A percentile compares a stretch with the other conserved stretches of the same genome.
These are phyloP conservation scores for Cephus pygmeus DNA, from an alignment of 2,888 invertebrate genomes.

Conservation along the genomic window DNA sequence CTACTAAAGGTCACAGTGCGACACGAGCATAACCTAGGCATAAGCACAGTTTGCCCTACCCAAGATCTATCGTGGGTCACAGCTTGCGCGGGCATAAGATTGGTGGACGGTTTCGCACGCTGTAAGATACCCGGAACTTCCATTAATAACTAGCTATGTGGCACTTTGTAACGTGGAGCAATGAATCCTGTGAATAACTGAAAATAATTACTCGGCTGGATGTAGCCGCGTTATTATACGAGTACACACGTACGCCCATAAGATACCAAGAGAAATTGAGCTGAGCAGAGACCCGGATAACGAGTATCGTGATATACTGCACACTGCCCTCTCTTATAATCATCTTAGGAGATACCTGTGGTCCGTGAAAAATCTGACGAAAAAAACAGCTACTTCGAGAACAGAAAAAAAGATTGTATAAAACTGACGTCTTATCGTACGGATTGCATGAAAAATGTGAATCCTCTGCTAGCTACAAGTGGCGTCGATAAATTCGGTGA, in stretches of 20 bases:
- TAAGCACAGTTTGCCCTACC: neutral
- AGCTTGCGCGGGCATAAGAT: conserved; percentile 40
- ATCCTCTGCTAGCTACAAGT: neutral
- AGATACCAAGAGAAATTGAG: neutral
- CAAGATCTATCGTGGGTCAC: conserved; percentile 37
- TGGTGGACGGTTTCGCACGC: conserved; percentile 30
- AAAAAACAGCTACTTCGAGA: neutral
- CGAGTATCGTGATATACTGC: neutral
- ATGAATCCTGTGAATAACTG: neutral
- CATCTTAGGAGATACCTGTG: neutral
- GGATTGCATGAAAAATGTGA: neutral
- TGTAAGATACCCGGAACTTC: conserved; percentile 28
- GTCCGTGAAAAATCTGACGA: neutral
- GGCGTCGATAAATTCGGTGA: neutral
- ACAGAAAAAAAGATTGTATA: neutral
- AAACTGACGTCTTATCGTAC: neutral
- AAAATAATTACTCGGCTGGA: neutral
- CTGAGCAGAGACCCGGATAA: neutral
- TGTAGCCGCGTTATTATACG: neutral
- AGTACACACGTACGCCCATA: neutral
- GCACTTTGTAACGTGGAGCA: conserved; percentile 19
- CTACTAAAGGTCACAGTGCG: neutral
- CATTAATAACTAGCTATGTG: conserved; percentile 42
- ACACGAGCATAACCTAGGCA: neutral
- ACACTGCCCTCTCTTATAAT: neutral